These are phyloP conservation scores for Gortyna flavago DNA, from an alignment of 2,888 invertebrate genomes.

Conservation along the genomic window DNA sequence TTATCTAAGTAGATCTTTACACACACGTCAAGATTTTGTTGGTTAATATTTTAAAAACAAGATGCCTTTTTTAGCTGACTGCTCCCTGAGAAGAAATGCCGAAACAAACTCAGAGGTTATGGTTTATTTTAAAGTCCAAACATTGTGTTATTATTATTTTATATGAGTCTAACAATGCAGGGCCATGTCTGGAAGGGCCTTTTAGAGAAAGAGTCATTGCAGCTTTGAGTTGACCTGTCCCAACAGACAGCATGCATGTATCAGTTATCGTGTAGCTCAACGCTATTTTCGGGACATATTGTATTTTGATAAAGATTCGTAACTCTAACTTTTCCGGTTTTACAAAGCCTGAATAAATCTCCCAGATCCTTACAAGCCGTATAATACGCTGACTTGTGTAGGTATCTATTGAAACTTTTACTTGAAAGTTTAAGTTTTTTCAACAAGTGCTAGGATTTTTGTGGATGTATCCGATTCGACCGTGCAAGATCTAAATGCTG, in stretches of 20 bases:
- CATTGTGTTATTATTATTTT: background rate
- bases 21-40: background rate
- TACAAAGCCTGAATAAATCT: conserved; percentile 37
- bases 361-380: conserved; percentile 15
- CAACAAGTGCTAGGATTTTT: conserved; percentile 25
- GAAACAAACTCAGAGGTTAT: background rate
- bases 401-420: conserved; percentile 44
- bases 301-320: background rate
- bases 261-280: too few relatives aligned
- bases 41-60: background rate
- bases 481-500: conserved; percentile 15
- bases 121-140: background rate
- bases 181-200: background rate
- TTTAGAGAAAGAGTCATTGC: background rate
- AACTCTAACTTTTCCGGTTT: conserved; percentile 22
- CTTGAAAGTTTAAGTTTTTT: conserved; percentile 30
- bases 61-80: background rate
- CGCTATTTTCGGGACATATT: background rate
- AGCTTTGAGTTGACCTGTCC: too few relatives aligned
- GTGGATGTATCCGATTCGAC: conserved; percentile 4
- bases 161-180: background rate
- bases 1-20: background rate
- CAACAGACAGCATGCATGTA: background rate
- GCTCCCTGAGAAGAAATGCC: background rate
- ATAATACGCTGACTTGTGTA: conserved; percentile 37